Base-by-base conservation (phyloP, 2,888 invertebrate species). In the Aquatica leii region DNA sequence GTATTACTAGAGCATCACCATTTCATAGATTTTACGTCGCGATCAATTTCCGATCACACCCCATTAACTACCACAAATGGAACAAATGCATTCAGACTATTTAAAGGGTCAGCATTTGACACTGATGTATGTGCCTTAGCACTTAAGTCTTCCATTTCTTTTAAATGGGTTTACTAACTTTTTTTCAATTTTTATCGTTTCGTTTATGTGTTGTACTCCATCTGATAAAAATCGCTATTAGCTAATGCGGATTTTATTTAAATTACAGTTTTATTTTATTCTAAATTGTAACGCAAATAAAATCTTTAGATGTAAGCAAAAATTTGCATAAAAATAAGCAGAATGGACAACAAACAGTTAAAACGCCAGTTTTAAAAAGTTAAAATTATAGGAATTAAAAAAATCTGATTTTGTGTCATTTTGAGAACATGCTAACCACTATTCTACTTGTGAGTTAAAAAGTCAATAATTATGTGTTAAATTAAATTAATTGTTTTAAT, bases 121-220 rank as follows among this genome's bases (percentile, higher is more conserved):
- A 66, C 58, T 68, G 69, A 69, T 66, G 64, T 64, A 69, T 69
- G 66, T 65, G 59, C 56, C 55, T 59, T 46, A 59, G 69, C 65
- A 65, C 65, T 69, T 67, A 64, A 63, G 59, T 56, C 48, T 34
- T 46, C n/a, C 55, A 61, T 62, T 66, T 59, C 64, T 56, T 49
- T 66, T 59, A 54, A 53, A 60, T 52, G 43, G 52, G 37, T 52
- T 57, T 50, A 35, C 56, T 61, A 60, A 60, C 60, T 53, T 31
- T 43, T 41, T 57, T 57, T 57, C 21, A 52, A 37, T 59, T 59
- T 53, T 53, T 14, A 40, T 59, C 54, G 11, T 37, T 37, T 51
- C 17, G 15, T 35, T 40, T 14, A 35, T 21, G 49, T 37, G 40
- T 43, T 35, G 21, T 17, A 12, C 41, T 43, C 12, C 35, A 64